Evolutionary conservation across 64 coral and sea anemone genomes (phyloP).

Genomic region (Dendronephthya gigantea): DNA sequence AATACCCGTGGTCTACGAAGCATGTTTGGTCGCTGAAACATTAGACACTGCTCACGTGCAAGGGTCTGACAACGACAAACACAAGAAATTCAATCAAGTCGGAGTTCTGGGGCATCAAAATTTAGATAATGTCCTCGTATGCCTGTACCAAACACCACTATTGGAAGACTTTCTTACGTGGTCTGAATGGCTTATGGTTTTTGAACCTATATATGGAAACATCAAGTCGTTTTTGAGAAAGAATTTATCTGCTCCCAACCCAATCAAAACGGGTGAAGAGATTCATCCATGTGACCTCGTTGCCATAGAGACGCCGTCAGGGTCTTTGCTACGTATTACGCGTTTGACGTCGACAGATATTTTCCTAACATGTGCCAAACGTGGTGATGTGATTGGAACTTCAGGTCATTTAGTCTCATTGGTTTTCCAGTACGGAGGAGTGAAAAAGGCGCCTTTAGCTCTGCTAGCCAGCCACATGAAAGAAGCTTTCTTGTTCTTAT

Average conservation of each 20-base stretch:
- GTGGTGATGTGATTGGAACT: slow-evolving; percentile 39
- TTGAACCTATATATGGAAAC: slow-evolving; percentile 26
- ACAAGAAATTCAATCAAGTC: slow-evolving; percentile 1
- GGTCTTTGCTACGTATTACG: slow-evolving; percentile 44
- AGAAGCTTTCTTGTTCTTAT: slow-evolving; percentile 15
- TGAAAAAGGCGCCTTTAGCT: slow-evolving; percentile 46
- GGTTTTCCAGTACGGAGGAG: slow-evolving; percentile 64
- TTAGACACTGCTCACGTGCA: neutral
- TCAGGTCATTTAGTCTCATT: slow-evolving; percentile 69
- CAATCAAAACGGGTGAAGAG: neutral
- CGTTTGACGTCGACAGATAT: slow-evolving; percentile 30
- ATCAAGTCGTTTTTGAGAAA: slow-evolving; percentile 29
- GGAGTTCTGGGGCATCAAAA: slow-evolving; percentile 32
- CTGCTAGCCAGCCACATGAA: slow-evolving; percentile 66
- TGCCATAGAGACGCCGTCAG: slow-evolving; percentile 53
- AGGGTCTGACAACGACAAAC: neutral
- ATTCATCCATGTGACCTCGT: neutral
- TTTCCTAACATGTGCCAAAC: slow-evolving; percentile 24
- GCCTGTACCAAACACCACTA: slow-evolving; percentile 30
- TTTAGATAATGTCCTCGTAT: slow-evolving; percentile 5
- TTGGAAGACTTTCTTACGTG: slow-evolving; percentile 19
- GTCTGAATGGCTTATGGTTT: slow-evolving; percentile 38
- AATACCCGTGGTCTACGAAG: neutral
- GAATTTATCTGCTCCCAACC: neutral
- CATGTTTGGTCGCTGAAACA: neutral